These are phyloP conservation scores for Julus scandinavius DNA, from an alignment of 2,888 invertebrate genomes.

Conservation along the genomic window DNA sequence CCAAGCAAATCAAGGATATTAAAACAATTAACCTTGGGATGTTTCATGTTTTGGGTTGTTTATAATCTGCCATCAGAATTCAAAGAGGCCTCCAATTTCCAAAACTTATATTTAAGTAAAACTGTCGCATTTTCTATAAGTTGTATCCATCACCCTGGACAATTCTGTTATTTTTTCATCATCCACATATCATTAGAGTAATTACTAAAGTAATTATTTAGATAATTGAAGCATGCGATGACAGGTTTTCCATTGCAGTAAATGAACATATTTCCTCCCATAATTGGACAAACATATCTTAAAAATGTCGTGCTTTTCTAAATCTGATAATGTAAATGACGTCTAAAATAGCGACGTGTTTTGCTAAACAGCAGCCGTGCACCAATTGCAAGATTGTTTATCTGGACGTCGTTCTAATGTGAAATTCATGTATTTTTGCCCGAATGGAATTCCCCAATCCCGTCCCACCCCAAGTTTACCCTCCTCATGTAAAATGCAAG, in stretches of 20 bases:
- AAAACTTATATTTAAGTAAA: too few relatives aligned
- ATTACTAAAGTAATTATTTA: not conserved
- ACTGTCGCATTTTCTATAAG: too few relatives aligned
- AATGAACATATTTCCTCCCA: not conserved
- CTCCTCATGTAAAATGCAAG: not conserved
- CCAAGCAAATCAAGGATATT: too few relatives aligned
- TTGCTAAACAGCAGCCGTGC: not conserved
- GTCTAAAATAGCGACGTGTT: not conserved
- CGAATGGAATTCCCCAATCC: not conserved
- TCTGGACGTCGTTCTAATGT: conserved; percentile 28
- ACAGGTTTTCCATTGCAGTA: not conserved
- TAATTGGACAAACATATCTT: not conserved
- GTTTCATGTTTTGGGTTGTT: too few relatives aligned
- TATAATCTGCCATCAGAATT: too few relatives aligned
- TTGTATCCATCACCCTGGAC: too few relatives aligned
- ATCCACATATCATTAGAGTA: not conserved
- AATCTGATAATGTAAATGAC: not conserved
- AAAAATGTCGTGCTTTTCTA: not conserved
- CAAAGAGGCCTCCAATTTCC: too few relatives aligned
- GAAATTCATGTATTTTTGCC: conserved; percentile 25
- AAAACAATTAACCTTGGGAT: too few relatives aligned
- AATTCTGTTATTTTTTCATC: not conserved
- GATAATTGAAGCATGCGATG: not conserved
- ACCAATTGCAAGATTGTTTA: conserved; percentile 7
- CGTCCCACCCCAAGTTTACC: not conserved